These are phyloP conservation scores for Neolamprologus cancellatus DNA, from an alignment of 2,113 vertebrate genomes.

Conservation along the genomic window DNA sequence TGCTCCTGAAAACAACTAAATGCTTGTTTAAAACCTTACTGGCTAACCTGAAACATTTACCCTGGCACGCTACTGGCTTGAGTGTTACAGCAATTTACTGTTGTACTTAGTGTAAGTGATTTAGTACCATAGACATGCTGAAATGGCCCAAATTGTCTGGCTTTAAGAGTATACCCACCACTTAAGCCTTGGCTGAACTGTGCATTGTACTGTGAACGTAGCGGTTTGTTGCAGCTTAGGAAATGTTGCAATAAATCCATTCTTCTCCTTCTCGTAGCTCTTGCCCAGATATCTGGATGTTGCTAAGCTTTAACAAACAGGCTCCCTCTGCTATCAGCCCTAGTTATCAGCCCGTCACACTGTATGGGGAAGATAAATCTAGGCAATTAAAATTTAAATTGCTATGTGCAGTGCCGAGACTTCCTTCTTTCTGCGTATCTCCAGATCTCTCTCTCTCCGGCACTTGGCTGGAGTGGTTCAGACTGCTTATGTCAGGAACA, in stretches of 20 bases:
- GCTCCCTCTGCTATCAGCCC: constrained; percentile 59
- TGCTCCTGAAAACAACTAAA: not conserved
- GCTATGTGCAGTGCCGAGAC: constrained; percentile 66
- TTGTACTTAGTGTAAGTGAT: not conserved
- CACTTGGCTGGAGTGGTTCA: not conserved
- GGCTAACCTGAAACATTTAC: not conserved
- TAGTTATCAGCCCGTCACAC: constrained; percentile 73
- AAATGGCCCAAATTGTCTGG: constrained; percentile 28
- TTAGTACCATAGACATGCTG: not conserved
- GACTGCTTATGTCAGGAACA: not conserved
- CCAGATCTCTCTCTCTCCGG: constrained; percentile 1
- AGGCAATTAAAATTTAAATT: constrained; percentile 78
- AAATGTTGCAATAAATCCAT: constrained; percentile 49
- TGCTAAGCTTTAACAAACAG: constrained; percentile 62
- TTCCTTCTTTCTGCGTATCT: constrained; percentile 36
- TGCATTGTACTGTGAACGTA: constrained; percentile 4
- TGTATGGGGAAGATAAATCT: constrained; percentile 74
- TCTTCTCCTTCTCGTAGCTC: constrained; percentile 24
- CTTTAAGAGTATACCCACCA: constrained; percentile 4
- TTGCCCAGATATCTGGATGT: constrained; percentile 37
- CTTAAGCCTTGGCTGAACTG: constrained; percentile 26
- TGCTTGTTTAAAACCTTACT: not conserved
- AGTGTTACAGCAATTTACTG: not conserved
- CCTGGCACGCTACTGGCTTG: not conserved
- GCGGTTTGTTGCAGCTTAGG: constrained; percentile 33